Evolutionary conservation across 2,797 vertebrate species (phyloP).

Genomic region (Lagorchestes hirsutus): DNA sequence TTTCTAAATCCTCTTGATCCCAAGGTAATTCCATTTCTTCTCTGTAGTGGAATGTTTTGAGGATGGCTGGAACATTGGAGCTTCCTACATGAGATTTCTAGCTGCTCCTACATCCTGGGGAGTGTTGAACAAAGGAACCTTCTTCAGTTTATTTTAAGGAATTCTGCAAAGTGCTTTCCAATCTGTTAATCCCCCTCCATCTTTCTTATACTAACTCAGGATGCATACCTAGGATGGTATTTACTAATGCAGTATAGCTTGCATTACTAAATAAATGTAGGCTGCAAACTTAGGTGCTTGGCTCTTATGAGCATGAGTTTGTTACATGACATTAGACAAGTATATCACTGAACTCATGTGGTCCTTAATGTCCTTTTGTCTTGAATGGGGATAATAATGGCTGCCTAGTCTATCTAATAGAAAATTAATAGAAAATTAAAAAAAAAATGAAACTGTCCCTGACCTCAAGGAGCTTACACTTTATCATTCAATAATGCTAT

Average conservation of each 20-base stretch:
- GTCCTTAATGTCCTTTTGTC: neutral
- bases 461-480: neutral
- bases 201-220: slow-evolving; percentile 27
- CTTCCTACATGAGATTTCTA: neutral
- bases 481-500: neutral
- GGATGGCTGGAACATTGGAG: slow-evolving; percentile 3
- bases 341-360: neutral
- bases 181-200: slow-evolving; percentile 8
- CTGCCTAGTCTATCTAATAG: neutral
- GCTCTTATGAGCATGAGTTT: neutral
- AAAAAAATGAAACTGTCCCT: neutral
- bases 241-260: neutral
- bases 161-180: slow-evolving; percentile 48
- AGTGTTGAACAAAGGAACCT: neutral
- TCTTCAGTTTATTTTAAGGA: neutral
- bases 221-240: neutral
- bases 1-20: neutral
- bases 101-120: slow-evolving; percentile 2
- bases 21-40: neutral
- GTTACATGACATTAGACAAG: neutral
- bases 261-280: slow-evolving; percentile 11
- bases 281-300: slow-evolving; percentile 53
- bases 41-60: neutral
- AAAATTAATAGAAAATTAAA: too few species aligned
- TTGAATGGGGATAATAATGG: neutral